Percentiles rank a stretch among this genome's conserved stretches.
Conservation (phyloP, 2,888 invertebrate species). For the Drosophila mercatorum region DNA sequence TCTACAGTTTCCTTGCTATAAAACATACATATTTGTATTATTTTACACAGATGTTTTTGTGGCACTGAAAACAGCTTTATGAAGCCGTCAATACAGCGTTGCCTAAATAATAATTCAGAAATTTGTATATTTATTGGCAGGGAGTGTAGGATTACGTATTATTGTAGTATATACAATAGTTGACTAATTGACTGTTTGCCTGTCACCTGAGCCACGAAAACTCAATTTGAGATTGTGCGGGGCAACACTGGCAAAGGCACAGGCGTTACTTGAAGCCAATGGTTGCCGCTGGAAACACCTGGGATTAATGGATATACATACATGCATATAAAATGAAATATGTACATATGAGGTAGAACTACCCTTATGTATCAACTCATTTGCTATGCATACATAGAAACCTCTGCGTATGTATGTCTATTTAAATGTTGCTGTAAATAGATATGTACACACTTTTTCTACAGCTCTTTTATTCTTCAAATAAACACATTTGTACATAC, state of each 20-base stretch:
- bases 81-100: neutral
- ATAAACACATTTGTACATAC: neutral
- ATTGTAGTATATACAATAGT: constrained; percentile 1
- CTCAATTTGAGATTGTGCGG: constrained; percentile 9
- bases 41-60: constrained; percentile 4
- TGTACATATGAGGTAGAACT: constrained; percentile 5
- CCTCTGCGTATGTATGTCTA: neutral
- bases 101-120: neutral
- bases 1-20: neutral
- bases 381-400: too few relatives aligned
- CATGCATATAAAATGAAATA: neutral
- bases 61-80: neutral
- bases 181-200: constrained; percentile 32
- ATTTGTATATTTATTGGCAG: neutral
- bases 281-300: constrained; percentile 25
- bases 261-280: constrained; percentile 39
- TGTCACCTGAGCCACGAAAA: constrained; percentile 28
- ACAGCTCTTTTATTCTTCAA: neutral
- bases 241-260: constrained; percentile 30
- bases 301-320: constrained; percentile 13
- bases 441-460: constrained; percentile 18
- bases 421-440: neutral
- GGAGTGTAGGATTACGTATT: constrained; percentile 13
- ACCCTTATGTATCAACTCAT: constrained; percentile 30
- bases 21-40: neutral